Base-by-base conservation (phyloP, 2,113 vertebrate genomes). In the Cryptotis parvus region DNA sequence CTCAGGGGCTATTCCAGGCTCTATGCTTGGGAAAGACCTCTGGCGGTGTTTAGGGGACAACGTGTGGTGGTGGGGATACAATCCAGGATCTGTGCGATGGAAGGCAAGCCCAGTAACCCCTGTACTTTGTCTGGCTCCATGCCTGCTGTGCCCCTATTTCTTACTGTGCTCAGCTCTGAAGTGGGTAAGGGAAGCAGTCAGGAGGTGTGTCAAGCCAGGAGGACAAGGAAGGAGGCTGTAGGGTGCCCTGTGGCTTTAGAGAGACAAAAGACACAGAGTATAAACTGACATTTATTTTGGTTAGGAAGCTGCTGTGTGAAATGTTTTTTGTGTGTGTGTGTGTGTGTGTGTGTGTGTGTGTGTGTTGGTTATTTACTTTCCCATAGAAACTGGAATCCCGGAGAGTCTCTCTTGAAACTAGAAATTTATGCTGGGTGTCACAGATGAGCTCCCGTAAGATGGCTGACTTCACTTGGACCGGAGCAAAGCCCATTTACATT, bases 401-500 rank as follows among this genome's bases (percentile, higher is more conserved):
- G 86, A 87, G 84, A 77, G 49, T 86, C 92, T 93, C 93, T 93
- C 94, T 89, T 70, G 78, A 95, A 92, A 87, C 72, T 84, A 63
- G 68, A 35, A 69, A 84, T 66, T 81, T 84, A 94, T 94, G 92
- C 92, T 11, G 75, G 55, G 90, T 76, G 84, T 92, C 85, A 93
- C 94, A 97, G 90, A 87, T 94, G 91, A 92, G 89, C 89, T 95
- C 77, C 75, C 52, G 27, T 85, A 92, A 89, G 80, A 87, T 81
- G 89, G 83, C 49, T 31, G 61, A 93, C 66, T 97, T 95, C 85
- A 86, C 52, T 96, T 94, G 95, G 87, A 94, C 93, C 89, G 9
- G 69, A 93, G 85, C 84, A 90, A 92, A 86, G 94, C 74, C 74
- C 72, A 89, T 95, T 96, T 93, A 89, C 94, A 95, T 96, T 96